These are phyloP conservation scores for Caenorhabditis panamensis DNA, from an alignment of 2,888 invertebrate genomes.

Conservation along the genomic window DNA sequence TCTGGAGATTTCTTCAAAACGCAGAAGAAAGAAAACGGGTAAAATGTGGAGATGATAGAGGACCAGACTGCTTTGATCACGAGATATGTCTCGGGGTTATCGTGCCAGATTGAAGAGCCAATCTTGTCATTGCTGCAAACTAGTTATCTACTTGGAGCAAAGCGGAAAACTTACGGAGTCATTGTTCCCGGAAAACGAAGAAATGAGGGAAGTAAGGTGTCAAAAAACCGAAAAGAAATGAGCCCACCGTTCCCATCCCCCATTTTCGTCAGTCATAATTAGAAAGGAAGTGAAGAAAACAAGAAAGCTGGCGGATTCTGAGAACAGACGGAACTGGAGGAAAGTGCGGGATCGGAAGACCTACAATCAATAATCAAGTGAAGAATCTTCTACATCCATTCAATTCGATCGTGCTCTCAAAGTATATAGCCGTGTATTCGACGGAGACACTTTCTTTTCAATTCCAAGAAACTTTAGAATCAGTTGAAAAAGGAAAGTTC, in stretches of 20 bases:
- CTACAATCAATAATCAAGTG: too few relatives aligned
- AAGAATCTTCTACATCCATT: too few relatives aligned
- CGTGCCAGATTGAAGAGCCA: neutral
- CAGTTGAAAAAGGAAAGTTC: too few relatives aligned
- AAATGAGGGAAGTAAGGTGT: neutral
- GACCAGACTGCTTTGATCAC: neutral
- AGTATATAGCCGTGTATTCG: too few relatives aligned
- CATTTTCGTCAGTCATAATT: neutral
- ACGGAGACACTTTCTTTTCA: too few relatives aligned
- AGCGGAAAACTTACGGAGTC: neutral
- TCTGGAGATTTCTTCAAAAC: neutral
- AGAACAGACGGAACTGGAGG: neutral
- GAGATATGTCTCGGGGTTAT: neutral
- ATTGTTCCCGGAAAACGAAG: neutral
- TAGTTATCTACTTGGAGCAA: too few relatives aligned
- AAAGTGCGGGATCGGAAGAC: neutral
- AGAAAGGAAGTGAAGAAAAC: neutral
- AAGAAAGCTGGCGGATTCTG: neutral
- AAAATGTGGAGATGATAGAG: neutral
- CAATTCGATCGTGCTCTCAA: too few relatives aligned
- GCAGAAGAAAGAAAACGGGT: neutral
- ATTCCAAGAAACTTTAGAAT: too few relatives aligned
- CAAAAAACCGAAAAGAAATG: neutral
- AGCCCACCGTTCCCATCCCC: neutral
- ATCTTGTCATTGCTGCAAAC: neutral